phyloP scores from a whole-genome alignment of 2,888 invertebrate species.

The Melanargia galathea region DNA sequence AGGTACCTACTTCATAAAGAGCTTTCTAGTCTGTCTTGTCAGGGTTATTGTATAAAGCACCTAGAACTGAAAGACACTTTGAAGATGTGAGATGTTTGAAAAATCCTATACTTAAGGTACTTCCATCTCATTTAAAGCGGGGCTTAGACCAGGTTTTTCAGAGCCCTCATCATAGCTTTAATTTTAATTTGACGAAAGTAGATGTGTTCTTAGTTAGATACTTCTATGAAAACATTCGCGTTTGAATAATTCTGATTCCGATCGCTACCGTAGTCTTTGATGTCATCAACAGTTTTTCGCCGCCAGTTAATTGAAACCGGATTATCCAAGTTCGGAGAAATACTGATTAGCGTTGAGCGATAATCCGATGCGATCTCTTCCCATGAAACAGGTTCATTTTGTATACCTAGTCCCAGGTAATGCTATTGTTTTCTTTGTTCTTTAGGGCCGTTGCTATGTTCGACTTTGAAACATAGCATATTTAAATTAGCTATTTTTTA shows the following conservation, averaged over 20 bases:
- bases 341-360: conserved; percentile 17
- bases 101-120: too few species aligned
- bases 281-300: conserved; percentile 8
- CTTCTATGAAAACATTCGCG: not conserved
- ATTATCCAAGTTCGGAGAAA: conserved; percentile 17
- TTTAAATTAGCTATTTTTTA: too few species aligned
- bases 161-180: too few species aligned
- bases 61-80: too few species aligned
- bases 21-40: not conserved
- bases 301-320: conserved; percentile 10
- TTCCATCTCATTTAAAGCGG: too few species aligned
- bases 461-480: too few species aligned
- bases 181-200: too few species aligned
- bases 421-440: not conserved
- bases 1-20: not conserved
- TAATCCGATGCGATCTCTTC: conserved; percentile 18
- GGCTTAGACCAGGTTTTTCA: too few species aligned
- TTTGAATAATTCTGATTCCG: not conserved
- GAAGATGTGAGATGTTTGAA: too few species aligned
- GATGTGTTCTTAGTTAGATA: too few species aligned
- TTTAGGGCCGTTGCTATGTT: not conserved
- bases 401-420: not conserved
- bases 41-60: too few species aligned
- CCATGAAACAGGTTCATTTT: conserved; percentile 15
- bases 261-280: conserved; percentile 1